These are phyloP conservation scores for Neodon shergylaensis DNA, from an alignment of 2,113 vertebrate genomes.

Conservation along the genomic window DNA sequence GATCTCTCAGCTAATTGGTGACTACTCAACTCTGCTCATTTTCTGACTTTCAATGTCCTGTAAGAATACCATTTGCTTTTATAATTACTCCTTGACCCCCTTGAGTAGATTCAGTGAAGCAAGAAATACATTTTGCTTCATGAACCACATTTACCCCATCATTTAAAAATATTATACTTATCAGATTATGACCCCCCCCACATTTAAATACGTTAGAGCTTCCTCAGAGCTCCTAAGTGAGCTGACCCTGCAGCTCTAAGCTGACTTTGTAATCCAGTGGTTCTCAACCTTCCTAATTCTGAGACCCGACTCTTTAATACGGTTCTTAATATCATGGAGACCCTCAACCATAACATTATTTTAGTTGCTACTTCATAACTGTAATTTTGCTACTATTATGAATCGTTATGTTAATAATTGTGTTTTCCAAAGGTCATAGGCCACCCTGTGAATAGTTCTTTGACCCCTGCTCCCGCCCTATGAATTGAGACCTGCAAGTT, in stretches of 20 bases:
- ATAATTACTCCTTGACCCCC: not conserved
- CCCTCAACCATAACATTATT: not conserved
- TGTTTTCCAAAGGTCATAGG: not conserved
- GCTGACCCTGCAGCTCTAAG: not conserved
- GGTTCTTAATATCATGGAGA: not conserved
- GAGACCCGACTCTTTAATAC: not conserved
- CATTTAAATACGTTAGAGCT: not conserved
- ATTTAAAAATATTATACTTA: not conserved
- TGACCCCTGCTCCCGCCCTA: fast-evolving
- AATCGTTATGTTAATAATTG: not conserved
- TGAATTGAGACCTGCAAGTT: not conserved
- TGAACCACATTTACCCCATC: not conserved
- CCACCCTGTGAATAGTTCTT: not conserved
- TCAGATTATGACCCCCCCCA: not conserved
- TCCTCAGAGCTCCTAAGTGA: not conserved
- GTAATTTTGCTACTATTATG: not conserved
- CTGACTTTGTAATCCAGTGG: not conserved
- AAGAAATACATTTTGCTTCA: not conserved
- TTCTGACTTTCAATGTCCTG: not conserved
- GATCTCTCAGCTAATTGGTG: not conserved
- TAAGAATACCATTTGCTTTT: not conserved
- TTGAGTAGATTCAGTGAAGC: not conserved
- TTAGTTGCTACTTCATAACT: not conserved
- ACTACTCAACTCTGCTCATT: not conserved
- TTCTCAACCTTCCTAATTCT: not conserved